A percentile compares a stretch with the other conserved stretches of the same genome.
Evolutionary conservation across 2,888 invertebrate species (phyloP).

Genomic region (Stenodera caucasica): DNA sequence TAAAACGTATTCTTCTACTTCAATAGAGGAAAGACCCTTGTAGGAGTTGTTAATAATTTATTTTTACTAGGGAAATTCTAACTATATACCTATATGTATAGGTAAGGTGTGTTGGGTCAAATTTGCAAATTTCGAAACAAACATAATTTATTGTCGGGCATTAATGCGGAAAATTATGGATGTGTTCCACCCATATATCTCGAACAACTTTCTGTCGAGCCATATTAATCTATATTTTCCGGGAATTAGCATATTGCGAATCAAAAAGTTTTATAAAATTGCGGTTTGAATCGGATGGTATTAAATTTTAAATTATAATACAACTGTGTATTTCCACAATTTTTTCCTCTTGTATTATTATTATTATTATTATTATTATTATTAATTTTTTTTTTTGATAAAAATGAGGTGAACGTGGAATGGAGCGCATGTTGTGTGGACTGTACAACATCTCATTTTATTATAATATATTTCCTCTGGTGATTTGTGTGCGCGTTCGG

Average conservation of each 20-base stretch:
- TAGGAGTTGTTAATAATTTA: too few species aligned
- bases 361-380: too few species aligned
- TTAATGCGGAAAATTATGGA: conserved; percentile 11
- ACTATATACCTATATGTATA: too few species aligned
- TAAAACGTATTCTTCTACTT: too few species aligned
- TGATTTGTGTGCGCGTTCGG: conserved; percentile 52
- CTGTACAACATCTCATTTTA: conserved; percentile 52
- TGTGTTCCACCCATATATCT: conserved; percentile 5
- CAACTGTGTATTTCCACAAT: conserved; percentile 23
- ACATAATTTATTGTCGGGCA: conserved; percentile 5
- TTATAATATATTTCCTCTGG: conserved; percentile 55
- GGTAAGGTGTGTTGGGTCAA: not conserved
- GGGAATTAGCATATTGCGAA: conserved; percentile 21
- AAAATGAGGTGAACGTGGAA: conserved; percentile 15
- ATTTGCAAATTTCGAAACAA: not conserved
- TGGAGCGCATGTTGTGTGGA: conserved; percentile 42
- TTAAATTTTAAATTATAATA: conserved; percentile 44
- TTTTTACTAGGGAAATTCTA: too few species aligned
- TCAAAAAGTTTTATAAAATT: conserved; percentile 36
- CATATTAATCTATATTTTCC: conserved; percentile 4
- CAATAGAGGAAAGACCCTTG: too few species aligned
- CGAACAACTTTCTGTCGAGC: conserved; percentile 6
- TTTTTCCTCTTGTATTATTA: not conserved
- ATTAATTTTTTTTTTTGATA: not conserved
- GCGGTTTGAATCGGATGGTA: conserved; percentile 37